These are phyloP conservation scores for Conus betulinus DNA, from an alignment of 1,140 invertebrate species.

Conservation along the genomic window DNA sequence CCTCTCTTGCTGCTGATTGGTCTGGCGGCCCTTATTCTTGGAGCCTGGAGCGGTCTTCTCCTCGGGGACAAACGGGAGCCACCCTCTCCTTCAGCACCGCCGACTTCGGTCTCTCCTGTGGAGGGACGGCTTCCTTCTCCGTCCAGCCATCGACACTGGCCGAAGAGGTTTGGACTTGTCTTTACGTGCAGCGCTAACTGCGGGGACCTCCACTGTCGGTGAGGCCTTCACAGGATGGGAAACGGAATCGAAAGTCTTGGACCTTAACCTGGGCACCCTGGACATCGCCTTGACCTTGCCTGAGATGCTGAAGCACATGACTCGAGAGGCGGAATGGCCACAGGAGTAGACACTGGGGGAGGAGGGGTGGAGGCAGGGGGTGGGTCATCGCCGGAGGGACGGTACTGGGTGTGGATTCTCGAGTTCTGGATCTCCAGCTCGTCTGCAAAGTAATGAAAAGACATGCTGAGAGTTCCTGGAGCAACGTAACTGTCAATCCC, in stretches of 20 bases:
- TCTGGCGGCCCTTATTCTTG: neutral
- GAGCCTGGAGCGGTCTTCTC: neutral
- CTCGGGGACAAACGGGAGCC: neutral
- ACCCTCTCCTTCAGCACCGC: neutral
- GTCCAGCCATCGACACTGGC: no score
- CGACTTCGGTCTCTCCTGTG: neutral
- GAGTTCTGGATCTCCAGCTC: constrained; percentile 30
- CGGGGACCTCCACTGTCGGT: neutral
- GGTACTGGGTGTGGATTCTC: neutral
- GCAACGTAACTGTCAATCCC: no score
- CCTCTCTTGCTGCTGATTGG: neutral
- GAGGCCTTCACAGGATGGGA: neutral
- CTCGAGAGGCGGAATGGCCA: neutral
- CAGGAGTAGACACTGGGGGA: neutral
- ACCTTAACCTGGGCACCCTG: constrained; percentile 10
- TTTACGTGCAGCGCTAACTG: no score
- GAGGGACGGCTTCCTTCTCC: no score
- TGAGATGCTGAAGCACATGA: neutral
- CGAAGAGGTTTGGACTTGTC: neutral
- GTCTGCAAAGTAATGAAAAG: neutral
- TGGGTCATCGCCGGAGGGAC: neutral
- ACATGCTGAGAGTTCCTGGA: no score
- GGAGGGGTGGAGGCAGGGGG: neutral
- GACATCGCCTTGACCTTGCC: constrained; percentile 13
- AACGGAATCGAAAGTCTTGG: neutral